phyloP scores from a whole-genome alignment of 2,888 invertebrate genomes.

The Hirtodrosophila alboralis region DNA sequence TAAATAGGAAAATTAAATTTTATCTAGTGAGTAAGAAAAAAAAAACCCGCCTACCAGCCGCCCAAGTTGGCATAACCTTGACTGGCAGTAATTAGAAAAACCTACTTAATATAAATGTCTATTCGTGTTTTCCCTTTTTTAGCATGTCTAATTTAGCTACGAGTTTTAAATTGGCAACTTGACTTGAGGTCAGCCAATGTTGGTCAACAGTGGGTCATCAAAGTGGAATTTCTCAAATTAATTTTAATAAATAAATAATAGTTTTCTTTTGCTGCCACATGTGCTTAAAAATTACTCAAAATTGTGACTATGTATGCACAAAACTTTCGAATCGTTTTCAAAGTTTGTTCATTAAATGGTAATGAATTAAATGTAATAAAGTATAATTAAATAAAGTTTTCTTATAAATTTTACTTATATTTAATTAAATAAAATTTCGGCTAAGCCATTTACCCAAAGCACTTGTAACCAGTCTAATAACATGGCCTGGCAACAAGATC shows the following conservation, averaged over 20 bases:
- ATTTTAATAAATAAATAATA: too few relatives aligned
- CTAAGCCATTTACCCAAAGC: constrained; percentile 8
- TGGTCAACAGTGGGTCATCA: constrained; percentile 1
- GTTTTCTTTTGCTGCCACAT: too few relatives aligned
- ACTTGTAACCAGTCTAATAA: constrained; percentile 37
- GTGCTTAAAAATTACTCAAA: too few relatives aligned
- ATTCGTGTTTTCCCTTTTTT: constrained; percentile 10
- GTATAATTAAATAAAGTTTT: too few relatives aligned
- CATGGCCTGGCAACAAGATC: constrained; percentile 55
- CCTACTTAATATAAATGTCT: constrained; percentile 32
- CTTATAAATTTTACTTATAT: too few relatives aligned
- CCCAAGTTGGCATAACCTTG: constrained; percentile 7
- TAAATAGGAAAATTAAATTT: constrained; percentile 70
- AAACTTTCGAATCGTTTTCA: too few relatives aligned
- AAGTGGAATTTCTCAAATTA: too few relatives aligned
- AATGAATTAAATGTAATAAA: too few relatives aligned
- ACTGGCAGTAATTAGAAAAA: constrained; percentile 36
- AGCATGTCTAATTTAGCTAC: constrained; percentile 11
- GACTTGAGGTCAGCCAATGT: constrained; percentile 10
- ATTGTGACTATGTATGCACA: too few relatives aligned
- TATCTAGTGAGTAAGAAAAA: constrained; percentile 50
- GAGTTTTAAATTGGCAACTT: constrained; percentile 10
- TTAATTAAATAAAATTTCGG: not conserved
- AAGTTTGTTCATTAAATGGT: too few relatives aligned
- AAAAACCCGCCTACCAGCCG: constrained; percentile 32